phyloP scores from a whole-genome alignment of 2,888 invertebrate genomes.

The Antitype chi region DNA sequence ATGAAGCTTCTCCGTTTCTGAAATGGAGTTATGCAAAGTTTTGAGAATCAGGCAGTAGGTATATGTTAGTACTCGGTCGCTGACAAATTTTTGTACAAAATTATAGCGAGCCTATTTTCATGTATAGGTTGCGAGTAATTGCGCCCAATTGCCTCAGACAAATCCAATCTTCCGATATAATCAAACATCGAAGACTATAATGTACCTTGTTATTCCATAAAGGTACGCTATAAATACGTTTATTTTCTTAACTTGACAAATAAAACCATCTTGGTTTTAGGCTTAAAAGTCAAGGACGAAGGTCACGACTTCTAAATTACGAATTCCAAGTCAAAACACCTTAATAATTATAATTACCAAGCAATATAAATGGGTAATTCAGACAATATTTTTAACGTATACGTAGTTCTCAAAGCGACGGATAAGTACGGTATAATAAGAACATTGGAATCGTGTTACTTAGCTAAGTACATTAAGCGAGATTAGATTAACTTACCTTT shows the following conservation, averaged over 20 bases:
- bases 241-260: not conserved
- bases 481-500: slow-evolving; percentile 60
- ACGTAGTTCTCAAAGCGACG: slow-evolving; percentile 24
- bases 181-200: not conserved
- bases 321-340: slow-evolving; percentile 4
- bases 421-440: slow-evolving; percentile 55
- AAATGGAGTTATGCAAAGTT: not conserved
- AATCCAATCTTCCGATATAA: not conserved
- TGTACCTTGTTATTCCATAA: not conserved
- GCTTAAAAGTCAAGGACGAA: not conserved
- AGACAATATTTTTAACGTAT: slow-evolving; percentile 37
- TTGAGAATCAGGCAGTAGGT: not conserved
- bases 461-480: slow-evolving; percentile 54
- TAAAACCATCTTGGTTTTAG: not conserved
- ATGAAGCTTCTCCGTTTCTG: not conserved
- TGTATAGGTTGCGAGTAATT: not conserved
- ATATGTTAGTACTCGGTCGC: no score
- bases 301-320: slow-evolving; percentile 8
- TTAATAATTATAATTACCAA: not conserved
- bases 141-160: not conserved
- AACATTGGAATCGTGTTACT: slow-evolving; percentile 56
- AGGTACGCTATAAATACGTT: no score
- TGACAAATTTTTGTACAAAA: not conserved
- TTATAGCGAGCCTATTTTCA: not conserved
- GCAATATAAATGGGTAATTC: slow-evolving; percentile 16